Evolutionary conservation across 2,113 vertebrate genomes (phyloP), one percentile per base, ranked within the genome.

Genomic region (Podarcis muralis): DNA sequence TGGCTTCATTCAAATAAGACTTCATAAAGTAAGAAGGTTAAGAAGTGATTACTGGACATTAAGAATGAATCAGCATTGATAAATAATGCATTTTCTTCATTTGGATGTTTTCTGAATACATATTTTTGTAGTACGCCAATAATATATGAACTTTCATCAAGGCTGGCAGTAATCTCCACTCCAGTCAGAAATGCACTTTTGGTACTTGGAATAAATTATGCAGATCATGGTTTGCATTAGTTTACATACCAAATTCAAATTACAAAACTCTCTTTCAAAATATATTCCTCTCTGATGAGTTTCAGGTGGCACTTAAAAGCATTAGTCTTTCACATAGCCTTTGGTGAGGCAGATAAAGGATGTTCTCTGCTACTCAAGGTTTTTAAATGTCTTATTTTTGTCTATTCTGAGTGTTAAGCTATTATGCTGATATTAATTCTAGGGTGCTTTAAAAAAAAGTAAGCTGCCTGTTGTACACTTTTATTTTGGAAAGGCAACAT

Each of bases 101-200:
- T 48, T 35, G 1, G 12, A 27, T 23, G 1, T 83, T 82, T 77
- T 3, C 0, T 77, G 3, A 2, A 1, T 20, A 0, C 13, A 25
- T 76, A 12, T 92, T 3, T 2, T 53, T 81, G 7, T 0, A 0
- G 16, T 4, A 5, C 16, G 3, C 25, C 27, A 81, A n/a, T 20
- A 1, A n/a, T 23, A 65, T 48, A 68, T 8, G 53, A 71, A 37
- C 37, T 89, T 2, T 20, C 40, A 40, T 23, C 48, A 53, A 15
- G 30, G 30, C 48, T 68, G 82, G 68, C 27, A 72, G 16, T 8
- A 37, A 22, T 35, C 35, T 20, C n/a, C 40, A 53, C 69, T 84
- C n/a, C 71, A 85, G 12, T 27, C 1, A 80, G 78, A n/a, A 86
- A 27, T 48, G 30, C 18, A 66, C 40, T 78, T 78, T 66, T 18